phyloP scores from a whole-genome alignment of 2,797 vertebrate genomes.

The Caiman crocodilus region DNA sequence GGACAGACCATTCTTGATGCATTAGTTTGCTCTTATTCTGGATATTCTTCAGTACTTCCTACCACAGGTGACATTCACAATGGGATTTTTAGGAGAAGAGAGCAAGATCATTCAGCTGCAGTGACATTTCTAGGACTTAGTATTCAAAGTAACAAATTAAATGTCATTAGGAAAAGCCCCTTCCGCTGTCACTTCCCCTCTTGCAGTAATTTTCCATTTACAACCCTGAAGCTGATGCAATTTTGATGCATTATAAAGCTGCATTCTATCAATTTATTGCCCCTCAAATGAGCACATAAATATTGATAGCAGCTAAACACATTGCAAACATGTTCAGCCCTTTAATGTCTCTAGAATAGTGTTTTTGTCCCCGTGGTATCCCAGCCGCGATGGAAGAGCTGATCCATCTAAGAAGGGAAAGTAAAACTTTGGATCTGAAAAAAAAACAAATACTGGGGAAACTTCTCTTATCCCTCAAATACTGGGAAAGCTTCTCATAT shows the following conservation, averaged over 20 bases:
- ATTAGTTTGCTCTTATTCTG: too few relatives aligned
- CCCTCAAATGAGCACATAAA: conserved; percentile 59
- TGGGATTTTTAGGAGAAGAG: not conserved
- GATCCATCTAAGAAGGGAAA: not conserved
- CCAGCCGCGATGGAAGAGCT: not conserved
- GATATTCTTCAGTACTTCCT: too few relatives aligned
- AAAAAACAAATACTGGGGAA: not conserved
- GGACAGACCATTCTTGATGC: too few relatives aligned
- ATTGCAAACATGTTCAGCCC: conserved; percentile 63
- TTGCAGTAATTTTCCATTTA: conserved; percentile 45
- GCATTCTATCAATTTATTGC: conserved; percentile 67
- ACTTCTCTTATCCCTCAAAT: not conserved
- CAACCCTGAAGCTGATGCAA: conserved; percentile 15
- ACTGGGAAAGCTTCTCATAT: too few relatives aligned
- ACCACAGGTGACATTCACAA: not conserved
- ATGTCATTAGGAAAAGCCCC: not conserved
- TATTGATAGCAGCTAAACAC: conserved; percentile 69
- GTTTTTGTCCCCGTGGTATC: conserved; percentile 47
- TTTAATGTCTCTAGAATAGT: conserved; percentile 38
- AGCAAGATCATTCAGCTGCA: not conserved
- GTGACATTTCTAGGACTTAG: not conserved
- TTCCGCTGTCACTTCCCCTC: conserved; percentile 17
- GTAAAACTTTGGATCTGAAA: not conserved
- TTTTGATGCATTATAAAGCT: conserved; percentile 67
- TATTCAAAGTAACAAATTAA: not conserved